phyloP scores from a whole-genome alignment of 2,797 vertebrate genomes.

The Phoeniculus purpureus region DNA sequence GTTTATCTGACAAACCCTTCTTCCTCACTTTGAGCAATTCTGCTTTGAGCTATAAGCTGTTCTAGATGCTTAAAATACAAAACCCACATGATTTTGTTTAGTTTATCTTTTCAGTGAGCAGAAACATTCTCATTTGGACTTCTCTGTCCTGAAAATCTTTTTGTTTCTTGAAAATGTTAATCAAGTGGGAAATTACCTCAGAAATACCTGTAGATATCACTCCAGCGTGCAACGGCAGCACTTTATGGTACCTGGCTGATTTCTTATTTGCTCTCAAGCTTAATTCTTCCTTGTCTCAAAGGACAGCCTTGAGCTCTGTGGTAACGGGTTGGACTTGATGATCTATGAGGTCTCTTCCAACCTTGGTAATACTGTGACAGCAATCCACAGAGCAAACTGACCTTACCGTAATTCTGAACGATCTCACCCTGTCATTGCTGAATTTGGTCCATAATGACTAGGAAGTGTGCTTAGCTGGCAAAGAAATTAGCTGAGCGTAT shows the following conservation, averaged over 20 bases:
- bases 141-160: background rate
- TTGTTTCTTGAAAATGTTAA: background rate
- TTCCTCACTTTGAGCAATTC: background rate
- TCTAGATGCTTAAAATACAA: background rate
- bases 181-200: background rate
- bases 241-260: background rate
- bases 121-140: background rate
- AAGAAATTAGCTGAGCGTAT: constrained; percentile 58
- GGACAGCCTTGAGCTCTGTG: too few species aligned
- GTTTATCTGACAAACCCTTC: background rate
- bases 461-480: constrained; percentile 26
- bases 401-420: constrained; percentile 33
- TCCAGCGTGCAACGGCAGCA: background rate
- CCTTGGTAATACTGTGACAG: too few species aligned
- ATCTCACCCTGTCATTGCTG: constrained; percentile 26
- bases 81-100: background rate
- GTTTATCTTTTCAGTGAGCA: background rate
- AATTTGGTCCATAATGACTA: constrained; percentile 43
- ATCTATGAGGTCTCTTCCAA: too few species aligned
- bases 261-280: constrained; percentile 8
- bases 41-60: background rate
- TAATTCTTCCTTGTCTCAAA: constrained; percentile 1
- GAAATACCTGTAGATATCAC: background rate
- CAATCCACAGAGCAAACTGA: constrained; percentile 27
- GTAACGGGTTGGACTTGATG: too few species aligned